Evolutionary conservation across 2,113 vertebrate genomes (phyloP).

Genomic region (Bufo bufo): DNA sequence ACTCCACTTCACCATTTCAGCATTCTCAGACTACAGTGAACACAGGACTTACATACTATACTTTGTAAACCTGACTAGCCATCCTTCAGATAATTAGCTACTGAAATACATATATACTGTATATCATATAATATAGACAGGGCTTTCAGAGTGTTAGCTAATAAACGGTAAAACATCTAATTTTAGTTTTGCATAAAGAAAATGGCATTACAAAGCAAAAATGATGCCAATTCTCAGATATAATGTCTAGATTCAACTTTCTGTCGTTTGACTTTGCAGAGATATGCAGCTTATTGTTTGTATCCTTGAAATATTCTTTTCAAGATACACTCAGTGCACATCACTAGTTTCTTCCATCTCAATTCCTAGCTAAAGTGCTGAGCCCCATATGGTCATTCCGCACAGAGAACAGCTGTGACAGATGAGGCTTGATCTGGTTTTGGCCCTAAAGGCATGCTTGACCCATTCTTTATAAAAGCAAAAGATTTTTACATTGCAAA

Average conservation of each 20-base stretch:
- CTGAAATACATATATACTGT: too few species aligned
- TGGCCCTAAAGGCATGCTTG: constrained; percentile 53
- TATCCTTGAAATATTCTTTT: constrained; percentile 28
- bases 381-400: constrained; percentile 52
- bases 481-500: constrained; percentile 36
- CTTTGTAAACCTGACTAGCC: too few species aligned
- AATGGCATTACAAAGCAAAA: not conserved
- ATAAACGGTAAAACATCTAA: not conserved
- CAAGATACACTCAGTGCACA: constrained; percentile 22
- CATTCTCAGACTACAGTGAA: too few species aligned
- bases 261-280: constrained; percentile 6
- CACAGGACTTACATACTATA: too few species aligned
- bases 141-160: too few species aligned
- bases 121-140: too few species aligned
- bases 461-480: constrained; percentile 43
- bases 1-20: too few species aligned
- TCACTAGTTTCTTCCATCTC: constrained; percentile 46
- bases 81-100: too few species aligned
- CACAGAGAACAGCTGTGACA: constrained; percentile 50
- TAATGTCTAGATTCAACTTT: not conserved
- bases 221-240: not conserved
- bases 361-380: constrained; percentile 37
- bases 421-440: constrained; percentile 35
- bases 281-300: not conserved
- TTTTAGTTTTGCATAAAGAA: too few species aligned